Percentiles rank a stretch among this genome's conserved stretches.
These are phyloP conservation scores for Acanthochromis polyacanthus DNA, from an alignment of 2,113 vertebrate species.

Conservation along the genomic window DNA sequence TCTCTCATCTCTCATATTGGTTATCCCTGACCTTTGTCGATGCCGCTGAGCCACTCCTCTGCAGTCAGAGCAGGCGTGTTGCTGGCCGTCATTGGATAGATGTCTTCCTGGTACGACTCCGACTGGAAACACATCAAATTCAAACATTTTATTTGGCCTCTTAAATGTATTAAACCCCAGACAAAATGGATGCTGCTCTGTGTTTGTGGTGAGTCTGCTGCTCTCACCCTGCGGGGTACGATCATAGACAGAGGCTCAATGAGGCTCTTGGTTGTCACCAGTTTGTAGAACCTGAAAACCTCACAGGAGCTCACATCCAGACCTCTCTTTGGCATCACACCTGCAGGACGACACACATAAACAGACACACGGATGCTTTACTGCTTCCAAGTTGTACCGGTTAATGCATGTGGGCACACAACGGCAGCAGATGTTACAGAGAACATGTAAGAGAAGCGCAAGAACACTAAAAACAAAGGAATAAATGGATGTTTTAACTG, in stretches of 20 bases:
- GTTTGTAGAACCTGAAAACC: constrained; percentile 96
- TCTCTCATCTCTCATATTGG: background rate
- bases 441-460: too few relatives aligned
- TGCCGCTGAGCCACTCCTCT: constrained; percentile 90
- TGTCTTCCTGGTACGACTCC: constrained; percentile 96
- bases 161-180: background rate
- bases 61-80: constrained; percentile 89
- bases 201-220: background rate
- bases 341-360: constrained; percentile 70
- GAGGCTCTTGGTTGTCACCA: constrained; percentile 91
- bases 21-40: constrained; percentile 89
- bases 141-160: background rate
- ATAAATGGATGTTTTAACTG: too few relatives aligned
- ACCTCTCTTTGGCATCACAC: constrained; percentile 94
- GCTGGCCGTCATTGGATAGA: constrained; percentile 94
- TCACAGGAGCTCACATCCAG: constrained; percentile 93
- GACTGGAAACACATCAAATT: constrained; percentile 85
- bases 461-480: too few relatives aligned
- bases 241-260: constrained; percentile 96
- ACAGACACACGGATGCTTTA: too few relatives aligned
- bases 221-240: constrained; percentile 92
- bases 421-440: too few relatives aligned
- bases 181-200: background rate
- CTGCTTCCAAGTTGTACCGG: too few relatives aligned
- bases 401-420: too few relatives aligned